Base-by-base conservation (phyloP, 2,888 invertebrate genomes). In the Pinctada fucata region DNA sequence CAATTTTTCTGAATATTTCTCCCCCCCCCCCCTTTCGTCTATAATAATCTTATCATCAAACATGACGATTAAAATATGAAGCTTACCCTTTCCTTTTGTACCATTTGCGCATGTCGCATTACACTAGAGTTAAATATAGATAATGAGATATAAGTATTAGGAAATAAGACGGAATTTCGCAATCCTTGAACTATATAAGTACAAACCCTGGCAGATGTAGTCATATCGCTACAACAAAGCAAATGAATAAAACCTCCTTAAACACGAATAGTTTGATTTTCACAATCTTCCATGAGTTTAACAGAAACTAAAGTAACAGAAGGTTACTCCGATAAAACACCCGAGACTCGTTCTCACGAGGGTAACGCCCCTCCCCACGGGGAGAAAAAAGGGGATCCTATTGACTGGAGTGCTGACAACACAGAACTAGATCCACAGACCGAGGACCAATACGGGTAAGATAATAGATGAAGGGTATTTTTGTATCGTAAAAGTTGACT, bases 221-320 rank as follows among this genome's bases (percentile, higher is more conserved):
- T 13, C 52, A 74, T 67, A 67, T 49, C 49, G 16, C 58, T 58
- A 58, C 58, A 6, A 74, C 16, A 2, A 45, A 49, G 6, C 74
- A 47, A 66, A 74, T 49, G 66, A 74, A 74, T 3, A 74, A 13
- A 8, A 10, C 45, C 50, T 13, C 31, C 66, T 6, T 50, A 51
- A 58, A 58, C 13, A 58, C 13, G 31, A 31, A 31, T 31, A 31
- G 31, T 31, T 31, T 31, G 31, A 31, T 66, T 65, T 51, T 50
- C 45, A 47, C 50, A 66, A 63, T 74, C 48, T 74, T 74, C 65
- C 65, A 74, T 74, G 74, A 74, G 67, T 63, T 66, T 65, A 49
- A 31, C 74, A 45, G 63, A 66, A 74, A 16, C 31, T 74, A 51
- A 74, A 52, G 74, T 67, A 66, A 50, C 66, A 50, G 3, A 13